These are phyloP conservation scores for Mayetiola destructor DNA, from an alignment of 2,888 invertebrate genomes.

Conservation along the genomic window DNA sequence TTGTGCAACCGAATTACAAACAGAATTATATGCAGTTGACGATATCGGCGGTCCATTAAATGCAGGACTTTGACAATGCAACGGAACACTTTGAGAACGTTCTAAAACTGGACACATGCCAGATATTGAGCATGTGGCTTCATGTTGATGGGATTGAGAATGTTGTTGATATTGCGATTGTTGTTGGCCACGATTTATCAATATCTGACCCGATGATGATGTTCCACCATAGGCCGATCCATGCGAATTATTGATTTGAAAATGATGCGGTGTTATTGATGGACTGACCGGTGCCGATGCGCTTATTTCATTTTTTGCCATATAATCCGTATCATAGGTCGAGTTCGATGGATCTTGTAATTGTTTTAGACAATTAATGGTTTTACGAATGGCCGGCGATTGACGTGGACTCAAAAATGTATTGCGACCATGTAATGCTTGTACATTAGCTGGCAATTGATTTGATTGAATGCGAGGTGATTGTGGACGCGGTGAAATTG, in stretches of 20 bases:
- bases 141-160: slow-evolving; percentile 31
- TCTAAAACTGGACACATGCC: slow-evolving; percentile 35
- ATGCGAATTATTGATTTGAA: not conserved
- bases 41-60: slow-evolving; percentile 24
- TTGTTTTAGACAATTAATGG: slow-evolving; percentile 27
- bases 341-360: slow-evolving; percentile 29
- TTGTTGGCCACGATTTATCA: slow-evolving; percentile 15
- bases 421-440: slow-evolving; percentile 54
- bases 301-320: slow-evolving; percentile 19
- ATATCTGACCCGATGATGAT: not conserved
- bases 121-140: slow-evolving; percentile 30
- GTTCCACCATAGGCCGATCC: not conserved
- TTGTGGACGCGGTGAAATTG: slow-evolving; percentile 67
- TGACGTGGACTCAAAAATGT: slow-evolving; percentile 72
- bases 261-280: slow-evolving; percentile 23
- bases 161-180: not conserved
- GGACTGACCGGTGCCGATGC: slow-evolving; percentile 56
- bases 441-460: not conserved
- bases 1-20: slow-evolving; percentile 49
- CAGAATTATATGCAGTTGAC: slow-evolving; percentile 29
- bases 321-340: slow-evolving; percentile 24
- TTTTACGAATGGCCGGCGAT: slow-evolving; percentile 55
- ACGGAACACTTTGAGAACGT: slow-evolving; percentile 68
- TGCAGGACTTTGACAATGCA: slow-evolving; percentile 34
- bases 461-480: slow-evolving; percentile 38